Evolutionary conservation across 2,797 vertebrate species (phyloP).

Genomic region (Iguana delicatissima): DNA sequence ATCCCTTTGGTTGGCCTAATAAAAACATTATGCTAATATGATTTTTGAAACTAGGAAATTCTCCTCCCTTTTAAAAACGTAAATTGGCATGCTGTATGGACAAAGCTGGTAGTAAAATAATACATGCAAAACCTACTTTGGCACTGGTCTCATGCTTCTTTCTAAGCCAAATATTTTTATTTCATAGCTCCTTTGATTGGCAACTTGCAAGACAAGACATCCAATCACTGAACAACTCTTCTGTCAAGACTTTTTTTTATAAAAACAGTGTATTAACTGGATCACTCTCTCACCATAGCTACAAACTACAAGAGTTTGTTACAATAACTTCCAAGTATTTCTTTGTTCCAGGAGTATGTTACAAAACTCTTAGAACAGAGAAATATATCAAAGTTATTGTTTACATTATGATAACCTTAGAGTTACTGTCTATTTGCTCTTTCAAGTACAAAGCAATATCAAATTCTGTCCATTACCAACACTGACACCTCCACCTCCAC

Average conservation of each 20-base stretch:
- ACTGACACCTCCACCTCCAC: too few relatives aligned
- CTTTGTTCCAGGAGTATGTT: not conserved
- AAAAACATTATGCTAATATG: too few relatives aligned
- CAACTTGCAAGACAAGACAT: not conserved
- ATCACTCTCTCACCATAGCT: not conserved
- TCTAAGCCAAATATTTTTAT: not conserved
- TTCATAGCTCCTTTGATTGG: not conserved
- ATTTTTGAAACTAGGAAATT: not conserved
- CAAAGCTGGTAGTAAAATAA: not conserved
- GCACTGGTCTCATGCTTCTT: not conserved
- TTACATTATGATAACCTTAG: not conserved
- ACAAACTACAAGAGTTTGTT: not conserved
- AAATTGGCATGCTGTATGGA: too few relatives aligned
- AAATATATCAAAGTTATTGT: too few relatives aligned
- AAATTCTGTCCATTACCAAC: not conserved
- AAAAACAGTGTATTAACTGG: not conserved
- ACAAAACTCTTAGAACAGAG: too few relatives aligned
- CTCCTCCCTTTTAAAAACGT: too few relatives aligned
- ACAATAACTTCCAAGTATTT: not conserved
- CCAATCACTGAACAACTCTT: not conserved
- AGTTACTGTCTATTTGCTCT: not conserved
- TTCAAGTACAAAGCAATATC: not conserved
- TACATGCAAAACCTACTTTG: not conserved
- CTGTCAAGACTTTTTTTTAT: not conserved
- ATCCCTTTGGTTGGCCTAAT: too few relatives aligned